phyloP scores from a whole-genome alignment of 2,888 invertebrate genomes.

The Drosophila demipolita region DNA sequence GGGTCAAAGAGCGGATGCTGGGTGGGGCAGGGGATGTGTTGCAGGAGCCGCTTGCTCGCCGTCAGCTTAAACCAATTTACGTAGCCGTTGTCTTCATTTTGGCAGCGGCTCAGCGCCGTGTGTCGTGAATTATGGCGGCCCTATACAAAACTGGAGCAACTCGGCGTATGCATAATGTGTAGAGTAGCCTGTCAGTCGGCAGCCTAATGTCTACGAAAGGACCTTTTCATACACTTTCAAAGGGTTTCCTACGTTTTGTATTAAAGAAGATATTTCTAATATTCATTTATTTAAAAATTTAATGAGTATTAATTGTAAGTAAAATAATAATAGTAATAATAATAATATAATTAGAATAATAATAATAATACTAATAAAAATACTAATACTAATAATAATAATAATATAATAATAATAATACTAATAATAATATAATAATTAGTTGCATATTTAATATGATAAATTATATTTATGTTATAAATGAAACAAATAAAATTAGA shows the following conservation, averaged over 20 bases:
- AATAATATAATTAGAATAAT: too few species aligned
- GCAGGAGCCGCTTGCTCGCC: conserved; percentile 43
- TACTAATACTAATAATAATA: too few species aligned
- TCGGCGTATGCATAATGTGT: conserved; percentile 77
- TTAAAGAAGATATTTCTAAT: neutral
- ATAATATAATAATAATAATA: too few species aligned
- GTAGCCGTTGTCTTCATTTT: conserved; percentile 77
- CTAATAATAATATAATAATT: neutral
- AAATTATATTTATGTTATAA: neutral
- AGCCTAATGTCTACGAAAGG: conserved; percentile 37
- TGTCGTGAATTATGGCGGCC: conserved; percentile 75
- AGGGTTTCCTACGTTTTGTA: neutral
- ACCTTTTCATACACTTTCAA: neutral
- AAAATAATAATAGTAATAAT: neutral
- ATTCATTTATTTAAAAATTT: neutral
- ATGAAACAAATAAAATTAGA: neutral
- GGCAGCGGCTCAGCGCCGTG: conserved; percentile 70
- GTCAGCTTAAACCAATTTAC: conserved; percentile 81
- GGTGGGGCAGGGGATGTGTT: conserved; percentile 4
- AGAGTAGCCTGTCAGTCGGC: conserved; percentile 37
- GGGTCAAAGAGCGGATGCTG: conserved; percentile 58
- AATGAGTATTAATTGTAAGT: neutral
- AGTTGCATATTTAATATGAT: neutral
- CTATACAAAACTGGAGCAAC: conserved; percentile 55
- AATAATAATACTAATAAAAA: too few species aligned